Base-by-base conservation (phyloP, 1,140 invertebrate genomes). In the Stegodyphus mimosarum region DNA sequence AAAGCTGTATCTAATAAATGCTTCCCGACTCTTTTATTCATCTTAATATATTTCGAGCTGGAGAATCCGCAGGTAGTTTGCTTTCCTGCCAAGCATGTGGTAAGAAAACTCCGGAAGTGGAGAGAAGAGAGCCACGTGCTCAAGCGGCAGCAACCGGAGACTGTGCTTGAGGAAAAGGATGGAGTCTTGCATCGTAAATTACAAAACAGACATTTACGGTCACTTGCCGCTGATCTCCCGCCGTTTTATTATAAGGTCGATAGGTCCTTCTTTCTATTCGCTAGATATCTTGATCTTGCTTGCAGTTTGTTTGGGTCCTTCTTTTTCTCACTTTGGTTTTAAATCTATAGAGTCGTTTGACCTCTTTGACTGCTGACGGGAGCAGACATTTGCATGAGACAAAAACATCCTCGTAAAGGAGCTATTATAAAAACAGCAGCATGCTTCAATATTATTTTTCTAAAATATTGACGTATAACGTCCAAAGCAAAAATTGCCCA, bases 201-300 rank as follows among this genome's bases (percentile, higher is more conserved):
- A 63, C 81, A 11, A 75, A 49, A 55, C 60, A 84, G 81, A 84
- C 81, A 84, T 84, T 84, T 84, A 84, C 72, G 81, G 73, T 84
- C 81, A 76, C 81, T 84, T 55, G 81, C 72, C 50, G 51, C 60
- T 64, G 81, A 76, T 84, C 81, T 84, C 81, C 81, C 81, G 81
- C 49, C 81, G 81, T 84, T 84, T 84, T 84, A 84, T 84, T 84
- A 84, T 75, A 75, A 84, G 71, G 81, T 55, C 18, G 81, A 75
- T 84, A 73, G 72, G 50, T 83, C 70, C 60, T 83, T 75, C 81
- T 84, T 69, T 84, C 81, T 74, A 67, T 74, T 66, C 79, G 53
- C 33, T 10, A 10, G 81, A 75, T 84, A 73, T 75, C 81, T 84
- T 84, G 71, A 84, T 84, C 81, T 84, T 53, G 17, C 63, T 70